Evolutionary conservation across 2,888 invertebrate genomes (phyloP).

Genomic region (Beris morrisii): DNA sequence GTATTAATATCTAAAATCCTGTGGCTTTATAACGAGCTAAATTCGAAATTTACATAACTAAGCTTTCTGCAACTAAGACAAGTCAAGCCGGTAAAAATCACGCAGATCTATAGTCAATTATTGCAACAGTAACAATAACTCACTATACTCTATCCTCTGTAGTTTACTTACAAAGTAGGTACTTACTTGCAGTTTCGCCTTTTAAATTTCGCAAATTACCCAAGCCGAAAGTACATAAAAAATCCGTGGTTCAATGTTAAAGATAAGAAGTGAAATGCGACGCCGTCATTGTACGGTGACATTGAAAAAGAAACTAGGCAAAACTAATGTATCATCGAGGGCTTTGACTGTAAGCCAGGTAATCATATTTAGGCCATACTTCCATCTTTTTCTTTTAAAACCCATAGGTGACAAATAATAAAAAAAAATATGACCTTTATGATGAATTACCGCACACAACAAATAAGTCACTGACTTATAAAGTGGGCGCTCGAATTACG

Average conservation of each 20-base stretch:
- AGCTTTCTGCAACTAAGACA: too few species aligned
- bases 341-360: background rate
- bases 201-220: conserved; percentile 3
- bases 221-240: conserved; percentile 16
- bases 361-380: conserved; percentile 11
- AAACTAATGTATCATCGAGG: conserved; percentile 14
- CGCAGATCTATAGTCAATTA: background rate
- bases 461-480: conserved; percentile 25
- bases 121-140: background rate
- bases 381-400: background rate
- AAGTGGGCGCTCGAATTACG: conserved; percentile 6
- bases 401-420: conserved; percentile 7
- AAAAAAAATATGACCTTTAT: conserved; percentile 8
- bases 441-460: conserved; percentile 8
- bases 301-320: conserved; percentile 19
- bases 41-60: too few species aligned
- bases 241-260: conserved; percentile 21
- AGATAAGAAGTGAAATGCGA: conserved; percentile 24
- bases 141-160: background rate
- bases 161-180: background rate
- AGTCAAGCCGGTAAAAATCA: background rate
- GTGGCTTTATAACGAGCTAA: too few species aligned
- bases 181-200: background rate
- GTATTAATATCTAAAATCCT: too few species aligned
- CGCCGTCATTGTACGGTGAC: conserved; percentile 5